Evolutionary conservation across 2,797 vertebrate species (phyloP).

Genomic region (Chromis chromis): DNA sequence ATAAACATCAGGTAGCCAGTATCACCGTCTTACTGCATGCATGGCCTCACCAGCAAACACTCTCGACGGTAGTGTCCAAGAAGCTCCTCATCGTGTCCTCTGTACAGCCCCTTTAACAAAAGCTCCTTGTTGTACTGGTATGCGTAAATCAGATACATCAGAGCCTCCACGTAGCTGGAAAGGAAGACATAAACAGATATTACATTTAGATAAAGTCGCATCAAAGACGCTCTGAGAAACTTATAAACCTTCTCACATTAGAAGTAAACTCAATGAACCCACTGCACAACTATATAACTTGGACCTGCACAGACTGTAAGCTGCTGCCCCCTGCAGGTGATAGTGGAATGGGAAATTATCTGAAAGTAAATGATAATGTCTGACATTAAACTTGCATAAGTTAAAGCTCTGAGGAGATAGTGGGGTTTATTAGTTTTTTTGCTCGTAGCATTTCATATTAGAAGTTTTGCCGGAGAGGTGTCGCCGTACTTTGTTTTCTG

Average conservation of each 20-base stretch:
- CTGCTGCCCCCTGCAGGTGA: slow-evolving; percentile 78
- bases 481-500: slow-evolving; percentile 92
- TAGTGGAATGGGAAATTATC: background rate
- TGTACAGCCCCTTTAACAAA: slow-evolving; percentile 90
- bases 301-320: background rate
- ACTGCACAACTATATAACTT: slow-evolving; percentile 28
- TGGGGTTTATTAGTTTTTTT: background rate
- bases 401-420: background rate
- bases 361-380: background rate
- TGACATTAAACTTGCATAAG: background rate
- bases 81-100: slow-evolving; percentile 92
- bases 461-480: background rate
- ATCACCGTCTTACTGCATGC: background rate
- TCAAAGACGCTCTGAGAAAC: slow-evolving; percentile 35
- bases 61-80: slow-evolving; percentile 93
- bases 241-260: slow-evolving; percentile 26
- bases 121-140: slow-evolving; percentile 98
- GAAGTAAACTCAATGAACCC: slow-evolving; percentile 59
- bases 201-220: slow-evolving; percentile 32
- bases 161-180: slow-evolving; percentile 92
- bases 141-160: slow-evolving; percentile 95
- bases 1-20: background rate
- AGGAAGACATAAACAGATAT: slow-evolving; percentile 52
- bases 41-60: slow-evolving; percentile 93
- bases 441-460: background rate